Evolutionary conservation across 2,797 vertebrate genomes (phyloP), one percentile per base, ranked within the genome.

Genomic region (Denticeps clupeoides): DNA sequence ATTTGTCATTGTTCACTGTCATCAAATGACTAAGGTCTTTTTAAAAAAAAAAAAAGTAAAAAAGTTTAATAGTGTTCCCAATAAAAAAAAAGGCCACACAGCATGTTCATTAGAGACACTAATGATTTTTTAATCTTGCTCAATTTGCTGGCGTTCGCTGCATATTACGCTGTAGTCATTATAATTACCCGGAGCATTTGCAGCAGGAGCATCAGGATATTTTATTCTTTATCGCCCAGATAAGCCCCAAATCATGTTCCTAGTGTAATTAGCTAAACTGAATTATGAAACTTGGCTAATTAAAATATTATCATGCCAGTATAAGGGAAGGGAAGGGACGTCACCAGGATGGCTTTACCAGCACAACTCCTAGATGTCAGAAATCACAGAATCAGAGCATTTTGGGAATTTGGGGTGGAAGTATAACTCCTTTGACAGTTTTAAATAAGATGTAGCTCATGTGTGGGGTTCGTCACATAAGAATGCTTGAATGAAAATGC

Each of bases 61-160:
- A n/a, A 71, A 73, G 64, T 62, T 55, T 52, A 55, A 49, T 56
- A 69, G 60, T 67, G 66, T 59, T 65, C 59, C 72, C 69, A 75
- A 70, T 68, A 72, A 75, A 70, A 69, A 63, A 60, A 62, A 49
- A 57, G 41, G 19, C 33, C 23, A 56, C 53, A 57, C 71, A 68
- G 63, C 62, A 62, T 65, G 69, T 71, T 80, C 72, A 77, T 81
- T 78, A 74, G 69, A 75, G 60, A 65, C 60, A 65, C 81, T 78
- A 75, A 82, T 78, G 73, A 75, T 77, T 79, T 82, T 77, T 71
- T 76, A 66, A 75, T 81, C 70, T 64, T 60, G 69, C 64, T 69
- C 62, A 58, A 75, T 78, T 79, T 71, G 64, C 49, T 55, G 72
- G 55, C 70, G 69, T 69, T 61, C 66, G 54, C 61, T 71, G 67